Evolutionary conservation across 2,113 vertebrate species (phyloP).

Genomic region (Saccopteryx bilineata): DNA sequence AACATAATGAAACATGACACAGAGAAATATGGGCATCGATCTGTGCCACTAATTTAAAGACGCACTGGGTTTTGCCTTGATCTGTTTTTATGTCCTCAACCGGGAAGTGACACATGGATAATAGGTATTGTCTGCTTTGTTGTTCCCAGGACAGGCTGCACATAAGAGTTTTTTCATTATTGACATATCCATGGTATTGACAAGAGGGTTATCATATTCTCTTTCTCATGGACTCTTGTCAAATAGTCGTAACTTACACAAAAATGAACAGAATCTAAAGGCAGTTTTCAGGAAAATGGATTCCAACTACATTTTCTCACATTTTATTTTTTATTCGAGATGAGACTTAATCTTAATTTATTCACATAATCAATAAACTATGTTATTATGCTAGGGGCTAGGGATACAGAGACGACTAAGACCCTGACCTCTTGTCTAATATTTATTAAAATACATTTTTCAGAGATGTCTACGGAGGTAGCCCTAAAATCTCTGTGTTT

Average conservation of each 20-base stretch:
- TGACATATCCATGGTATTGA: slow-evolving; percentile 85
- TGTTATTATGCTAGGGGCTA: not conserved
- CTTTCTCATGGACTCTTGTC: slow-evolving; percentile 81
- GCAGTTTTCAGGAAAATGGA: slow-evolving; percentile 54
- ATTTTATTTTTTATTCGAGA: not conserved
- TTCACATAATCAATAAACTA: slow-evolving; percentile 51
- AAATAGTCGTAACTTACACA: slow-evolving; percentile 75
- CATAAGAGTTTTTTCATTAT: slow-evolving; percentile 84
- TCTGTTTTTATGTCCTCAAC: slow-evolving; percentile 85
- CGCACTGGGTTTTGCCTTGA: slow-evolving; percentile 81
- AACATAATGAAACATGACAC: slow-evolving; percentile 87
- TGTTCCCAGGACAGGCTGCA: slow-evolving; percentile 82
- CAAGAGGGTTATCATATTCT: slow-evolving; percentile 84
- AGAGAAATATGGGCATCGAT: slow-evolving; percentile 86
- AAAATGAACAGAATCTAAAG: slow-evolving; percentile 66
- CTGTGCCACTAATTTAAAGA: slow-evolving; percentile 87
- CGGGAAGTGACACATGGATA: slow-evolving; percentile 86
- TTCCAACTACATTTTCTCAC: slow-evolving; percentile 41
- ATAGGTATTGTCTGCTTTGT: slow-evolving; percentile 87
- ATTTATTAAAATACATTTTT: slow-evolving; percentile 54
- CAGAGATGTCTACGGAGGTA: not conserved
- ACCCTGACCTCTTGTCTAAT: not conserved
- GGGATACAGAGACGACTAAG: not conserved
- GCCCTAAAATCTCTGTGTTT: not conserved
- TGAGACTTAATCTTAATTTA: slow-evolving; percentile 63